These are phyloP conservation scores for Brotogeris chrysoptera DNA, from an alignment of 2,797 vertebrate genomes.

Conservation along the genomic window DNA sequence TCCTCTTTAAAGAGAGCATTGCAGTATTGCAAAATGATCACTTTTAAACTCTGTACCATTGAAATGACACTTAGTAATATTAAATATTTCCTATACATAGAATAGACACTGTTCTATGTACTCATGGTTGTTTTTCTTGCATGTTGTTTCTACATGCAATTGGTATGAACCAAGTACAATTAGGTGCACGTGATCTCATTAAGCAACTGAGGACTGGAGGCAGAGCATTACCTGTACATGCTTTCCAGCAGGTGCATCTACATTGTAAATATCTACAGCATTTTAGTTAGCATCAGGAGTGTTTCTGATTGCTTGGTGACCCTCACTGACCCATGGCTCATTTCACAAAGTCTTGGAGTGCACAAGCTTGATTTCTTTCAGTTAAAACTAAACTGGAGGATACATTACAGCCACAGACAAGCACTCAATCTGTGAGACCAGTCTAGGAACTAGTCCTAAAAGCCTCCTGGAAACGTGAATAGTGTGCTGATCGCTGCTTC, in stretches of 20 bases:
- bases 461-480: background rate
- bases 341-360: background rate
- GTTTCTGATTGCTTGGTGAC: background rate
- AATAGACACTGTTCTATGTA: background rate
- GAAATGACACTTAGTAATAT: background rate
- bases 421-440: background rate
- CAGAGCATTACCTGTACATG: background rate
- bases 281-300: background rate
- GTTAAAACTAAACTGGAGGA: background rate
- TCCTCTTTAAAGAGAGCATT: background rate
- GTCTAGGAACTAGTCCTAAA: background rate
- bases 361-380: background rate
- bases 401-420: background rate
- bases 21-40: background rate
- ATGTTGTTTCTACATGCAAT: background rate
- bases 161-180: constrained; percentile 16
- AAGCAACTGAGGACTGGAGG: background rate
- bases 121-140: constrained; percentile 3
- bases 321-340: fast-evolving
- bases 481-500: fast-evolving
- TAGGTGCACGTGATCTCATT: constrained; percentile 18
- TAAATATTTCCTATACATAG: background rate
- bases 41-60: constrained; percentile 1
- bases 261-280: background rate
- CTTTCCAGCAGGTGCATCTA: background rate